Evolutionary conservation across 2,888 invertebrate genomes (phyloP).

Genomic region (Seira ritae): DNA sequence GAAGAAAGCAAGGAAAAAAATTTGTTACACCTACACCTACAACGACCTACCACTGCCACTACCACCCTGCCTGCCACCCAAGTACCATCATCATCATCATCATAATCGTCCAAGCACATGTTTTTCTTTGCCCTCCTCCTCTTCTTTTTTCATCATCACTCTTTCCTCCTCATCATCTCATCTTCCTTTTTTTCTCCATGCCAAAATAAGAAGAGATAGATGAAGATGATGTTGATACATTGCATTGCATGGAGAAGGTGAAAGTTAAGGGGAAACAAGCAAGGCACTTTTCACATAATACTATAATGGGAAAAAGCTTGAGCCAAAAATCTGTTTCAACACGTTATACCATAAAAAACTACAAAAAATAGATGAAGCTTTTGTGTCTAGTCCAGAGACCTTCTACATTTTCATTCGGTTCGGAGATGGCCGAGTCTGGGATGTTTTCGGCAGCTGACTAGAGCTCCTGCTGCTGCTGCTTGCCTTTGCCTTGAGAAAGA

Average conservation of each 20-base stretch:
- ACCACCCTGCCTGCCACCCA: too few relatives aligned
- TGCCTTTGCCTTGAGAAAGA: slow-evolving; percentile 26
- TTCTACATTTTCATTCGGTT: slow-evolving; percentile 13
- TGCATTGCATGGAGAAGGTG: neutral
- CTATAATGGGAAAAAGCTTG: too few relatives aligned
- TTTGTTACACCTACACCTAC: slow-evolving; percentile 11
- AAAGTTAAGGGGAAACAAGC: neutral
- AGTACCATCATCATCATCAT: too few relatives aligned
- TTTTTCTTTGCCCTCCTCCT: neutral
- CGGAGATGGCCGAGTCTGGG: slow-evolving; percentile 55
- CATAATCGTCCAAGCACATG: neutral
- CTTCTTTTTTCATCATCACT: neutral
- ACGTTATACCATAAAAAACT: slow-evolving; percentile 51
- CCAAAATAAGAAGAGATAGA: neutral
- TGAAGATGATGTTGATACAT: too few relatives aligned
- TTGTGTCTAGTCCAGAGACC: too few relatives aligned
- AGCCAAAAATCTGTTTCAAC: slow-evolving; percentile 39
- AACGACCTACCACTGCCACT: too few relatives aligned
- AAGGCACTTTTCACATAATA: too few relatives aligned
- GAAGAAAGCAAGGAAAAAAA: neutral
- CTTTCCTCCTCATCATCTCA: neutral
- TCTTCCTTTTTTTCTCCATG: neutral
- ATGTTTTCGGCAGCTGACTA: slow-evolving; percentile 65
- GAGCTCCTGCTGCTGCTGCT: too few relatives aligned
- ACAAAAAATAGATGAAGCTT: too few relatives aligned